phyloP scores from a whole-genome alignment of 2,888 invertebrate genomes.

The Cistogaster globosa region DNA sequence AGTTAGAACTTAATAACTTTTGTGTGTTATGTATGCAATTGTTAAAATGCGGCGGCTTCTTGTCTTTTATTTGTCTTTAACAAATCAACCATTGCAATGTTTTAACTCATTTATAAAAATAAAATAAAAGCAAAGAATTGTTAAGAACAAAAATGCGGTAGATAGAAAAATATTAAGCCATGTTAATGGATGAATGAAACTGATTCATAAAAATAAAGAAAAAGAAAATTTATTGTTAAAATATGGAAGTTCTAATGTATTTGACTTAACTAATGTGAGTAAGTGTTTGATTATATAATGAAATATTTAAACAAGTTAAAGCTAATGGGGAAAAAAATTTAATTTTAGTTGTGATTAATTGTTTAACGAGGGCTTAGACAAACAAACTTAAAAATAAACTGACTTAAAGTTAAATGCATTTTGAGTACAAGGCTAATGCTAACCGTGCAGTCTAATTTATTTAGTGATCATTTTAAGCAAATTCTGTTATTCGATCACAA shows the following conservation, averaged over 20 bases:
- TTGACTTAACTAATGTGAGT: not conserved
- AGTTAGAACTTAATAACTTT: not conserved
- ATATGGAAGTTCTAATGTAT: slow-evolving; percentile 16
- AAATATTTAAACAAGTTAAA: slow-evolving; percentile 53
- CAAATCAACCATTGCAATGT: slow-evolving; percentile 51
- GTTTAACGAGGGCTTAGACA: too few relatives aligned
- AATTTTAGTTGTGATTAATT: not conserved
- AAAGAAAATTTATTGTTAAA: not conserved
- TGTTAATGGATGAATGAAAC: slow-evolving; percentile 63
- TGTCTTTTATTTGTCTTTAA: slow-evolving; percentile 64
- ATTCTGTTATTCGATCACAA: too few relatives aligned
- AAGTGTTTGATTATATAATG: slow-evolving; percentile 53
- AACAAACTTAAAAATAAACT: too few relatives aligned
- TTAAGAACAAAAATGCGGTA: not conserved
- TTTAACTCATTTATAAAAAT: slow-evolving; percentile 7
- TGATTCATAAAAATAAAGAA: slow-evolving; percentile 24
- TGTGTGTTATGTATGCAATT: slow-evolving; percentile 18
- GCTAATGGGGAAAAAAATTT: slow-evolving; percentile 14
- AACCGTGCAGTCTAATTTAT: too few relatives aligned
- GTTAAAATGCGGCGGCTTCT: slow-evolving; percentile 62
- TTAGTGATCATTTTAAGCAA: too few relatives aligned
- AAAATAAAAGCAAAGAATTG: slow-evolving; percentile 1
- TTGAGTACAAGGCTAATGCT: too few relatives aligned
- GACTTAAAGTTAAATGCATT: too few relatives aligned
- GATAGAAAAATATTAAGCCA: slow-evolving; percentile 30